Evolutionary conservation across 2,888 invertebrate genomes (phyloP).

Genomic region (Prostheceraeus crozeri): DNA sequence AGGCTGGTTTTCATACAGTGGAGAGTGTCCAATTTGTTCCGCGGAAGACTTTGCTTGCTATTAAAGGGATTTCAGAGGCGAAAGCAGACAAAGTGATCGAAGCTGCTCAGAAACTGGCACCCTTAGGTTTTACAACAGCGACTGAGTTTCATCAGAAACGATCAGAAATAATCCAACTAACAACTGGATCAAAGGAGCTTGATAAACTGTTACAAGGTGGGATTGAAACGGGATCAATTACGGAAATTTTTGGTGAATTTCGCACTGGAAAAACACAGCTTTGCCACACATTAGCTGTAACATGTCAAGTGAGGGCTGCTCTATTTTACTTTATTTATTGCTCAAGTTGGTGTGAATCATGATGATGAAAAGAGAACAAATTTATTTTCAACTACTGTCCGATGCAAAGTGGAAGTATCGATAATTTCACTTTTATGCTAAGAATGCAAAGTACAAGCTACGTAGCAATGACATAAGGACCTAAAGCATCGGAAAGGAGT

Average conservation of each 20-base stretch:
- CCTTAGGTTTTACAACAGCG: conserved; percentile 96
- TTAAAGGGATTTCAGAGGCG: conserved; percentile 88
- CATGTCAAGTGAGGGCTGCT: too few relatives aligned
- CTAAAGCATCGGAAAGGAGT: too few relatives aligned
- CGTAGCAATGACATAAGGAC: too few relatives aligned
- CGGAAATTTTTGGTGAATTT: conserved; percentile 96
- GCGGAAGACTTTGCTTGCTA: conserved; percentile 73
- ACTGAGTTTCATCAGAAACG: conserved; percentile 88
- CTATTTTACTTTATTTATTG: too few relatives aligned
- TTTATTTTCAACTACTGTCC: too few relatives aligned
- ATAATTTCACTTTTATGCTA: too few relatives aligned
- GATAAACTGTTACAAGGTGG: conserved; percentile 84
- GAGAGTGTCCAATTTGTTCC: conserved; percentile 90
- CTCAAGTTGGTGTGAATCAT: too few relatives aligned
- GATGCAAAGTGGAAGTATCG: too few relatives aligned
- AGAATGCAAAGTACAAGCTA: too few relatives aligned
- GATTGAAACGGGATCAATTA: conserved; percentile 94
- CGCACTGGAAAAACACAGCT: conserved; percentile 93
- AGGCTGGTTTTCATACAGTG: conserved; percentile 85
- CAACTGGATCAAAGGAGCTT: conserved; percentile 86
- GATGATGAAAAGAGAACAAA: too few relatives aligned
- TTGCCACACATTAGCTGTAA: conserved; percentile 91
- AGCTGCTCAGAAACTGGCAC: conserved; percentile 84
- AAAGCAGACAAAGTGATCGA: conserved; percentile 86
- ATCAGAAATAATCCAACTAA: conserved; percentile 84